Conservation (phyloP, 2,888 invertebrate genomes). For the Antitype chi region DNA sequence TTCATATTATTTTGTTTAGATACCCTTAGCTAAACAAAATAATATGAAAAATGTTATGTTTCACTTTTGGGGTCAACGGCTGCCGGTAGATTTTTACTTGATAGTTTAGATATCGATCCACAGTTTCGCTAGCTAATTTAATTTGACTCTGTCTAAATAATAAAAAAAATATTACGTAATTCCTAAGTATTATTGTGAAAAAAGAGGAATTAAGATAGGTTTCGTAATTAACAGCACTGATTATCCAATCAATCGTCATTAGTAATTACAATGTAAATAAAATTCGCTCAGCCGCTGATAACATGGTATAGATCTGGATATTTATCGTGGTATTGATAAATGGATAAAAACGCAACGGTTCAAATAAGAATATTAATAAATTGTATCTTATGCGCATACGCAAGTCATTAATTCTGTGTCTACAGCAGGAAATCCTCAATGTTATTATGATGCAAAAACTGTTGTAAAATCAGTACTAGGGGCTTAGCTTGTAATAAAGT, state of each 20-base stretch:
- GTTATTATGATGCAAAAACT: constrained; percentile 77
- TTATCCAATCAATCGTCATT: neutral
- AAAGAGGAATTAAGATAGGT: neutral
- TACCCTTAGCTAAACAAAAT: too few species aligned
- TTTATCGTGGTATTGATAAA: neutral
- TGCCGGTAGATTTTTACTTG: too few species aligned
- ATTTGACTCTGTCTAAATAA: neutral
- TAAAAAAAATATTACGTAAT: neutral
- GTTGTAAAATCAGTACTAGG: constrained; percentile 70
- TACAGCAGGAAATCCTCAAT: constrained; percentile 73
- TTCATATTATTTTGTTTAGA: too few species aligned
- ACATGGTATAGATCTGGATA: neutral
- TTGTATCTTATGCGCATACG: constrained; percentile 22
- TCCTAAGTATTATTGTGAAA: neutral
- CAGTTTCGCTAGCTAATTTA: too few species aligned
- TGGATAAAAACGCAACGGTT: constrained; percentile 11
- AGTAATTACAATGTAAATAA: constrained; percentile 13
- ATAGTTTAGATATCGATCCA: too few species aligned
- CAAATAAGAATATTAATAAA: constrained; percentile 27
- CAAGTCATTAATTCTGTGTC: constrained; percentile 40
- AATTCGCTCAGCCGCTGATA: constrained; percentile 4
- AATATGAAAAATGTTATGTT: too few species aligned
- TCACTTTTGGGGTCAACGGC: too few species aligned
- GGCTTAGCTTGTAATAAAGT: constrained; percentile 60
- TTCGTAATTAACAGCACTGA: neutral